phyloP scores from a whole-genome alignment of 2,113 vertebrate species.

The Lampris megalopsis region DNA sequence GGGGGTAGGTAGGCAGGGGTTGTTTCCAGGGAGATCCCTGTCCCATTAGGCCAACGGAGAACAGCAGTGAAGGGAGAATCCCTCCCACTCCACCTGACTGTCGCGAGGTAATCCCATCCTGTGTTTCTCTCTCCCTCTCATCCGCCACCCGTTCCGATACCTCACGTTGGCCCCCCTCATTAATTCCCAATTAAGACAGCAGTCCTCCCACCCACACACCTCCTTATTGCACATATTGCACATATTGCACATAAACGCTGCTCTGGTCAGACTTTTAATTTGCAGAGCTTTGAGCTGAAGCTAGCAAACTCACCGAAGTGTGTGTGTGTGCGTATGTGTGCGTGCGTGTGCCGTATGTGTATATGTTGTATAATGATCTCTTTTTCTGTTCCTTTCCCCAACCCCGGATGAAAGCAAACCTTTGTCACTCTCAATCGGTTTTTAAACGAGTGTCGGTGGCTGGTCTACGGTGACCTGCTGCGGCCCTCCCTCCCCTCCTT shows the following conservation, averaged over 20 bases:
- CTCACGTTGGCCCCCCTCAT: slow-evolving; percentile 70
- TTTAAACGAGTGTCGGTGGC: slow-evolving; percentile 72
- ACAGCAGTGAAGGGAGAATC: slow-evolving; percentile 58
- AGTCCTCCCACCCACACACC: slow-evolving; percentile 66
- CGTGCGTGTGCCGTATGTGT: slow-evolving; percentile 38
- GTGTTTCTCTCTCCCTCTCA: slow-evolving; percentile 5
- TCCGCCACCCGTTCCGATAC: slow-evolving; percentile 8
- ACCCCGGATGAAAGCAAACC: slow-evolving; percentile 75
- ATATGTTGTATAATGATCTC: slow-evolving; percentile 73
- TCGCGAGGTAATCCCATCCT: slow-evolving; percentile 64
- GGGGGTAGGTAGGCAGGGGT: slow-evolving; percentile 45
- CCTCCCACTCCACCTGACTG: slow-evolving; percentile 63
- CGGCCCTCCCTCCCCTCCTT: slow-evolving; percentile 53
- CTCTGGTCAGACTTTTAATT: slow-evolving; percentile 76
- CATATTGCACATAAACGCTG: slow-evolving; percentile 70
- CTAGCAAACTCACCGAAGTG: slow-evolving; percentile 63
- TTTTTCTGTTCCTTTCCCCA: slow-evolving; percentile 61
- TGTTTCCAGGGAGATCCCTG: slow-evolving; percentile 64
- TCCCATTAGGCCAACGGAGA: slow-evolving; percentile 50
- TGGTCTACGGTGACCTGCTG: slow-evolving; percentile 75
- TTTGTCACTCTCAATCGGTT: slow-evolving; percentile 72
- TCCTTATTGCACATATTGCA: slow-evolving; percentile 68
- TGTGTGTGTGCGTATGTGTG: slow-evolving; percentile 25
- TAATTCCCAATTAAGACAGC: slow-evolving; percentile 81
- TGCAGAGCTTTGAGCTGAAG: slow-evolving; percentile 72